Evolutionary conservation across 2,888 invertebrate genomes (phyloP), one percentile per base, ranked within the genome.

Genomic region (Serripes groenlandicus): DNA sequence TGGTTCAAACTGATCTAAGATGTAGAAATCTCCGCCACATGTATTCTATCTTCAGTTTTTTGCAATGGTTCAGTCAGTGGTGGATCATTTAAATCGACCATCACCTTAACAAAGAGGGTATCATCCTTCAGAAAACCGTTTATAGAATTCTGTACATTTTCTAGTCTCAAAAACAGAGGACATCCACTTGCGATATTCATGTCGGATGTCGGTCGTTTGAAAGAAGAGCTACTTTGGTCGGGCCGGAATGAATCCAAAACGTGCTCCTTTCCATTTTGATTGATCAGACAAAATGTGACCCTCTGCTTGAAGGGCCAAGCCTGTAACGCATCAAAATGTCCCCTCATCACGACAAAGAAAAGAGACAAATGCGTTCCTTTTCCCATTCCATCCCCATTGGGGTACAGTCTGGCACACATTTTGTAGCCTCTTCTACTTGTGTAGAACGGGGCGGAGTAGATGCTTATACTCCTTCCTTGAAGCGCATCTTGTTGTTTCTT

Each of bases 101-200:
- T 73, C 5, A 86, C 37, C 30, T 83, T 83, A 21, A 86, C 26
- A 42, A 83, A 86, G 28, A 86, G 32, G 0, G 86, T 86, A 66
- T 86, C 86, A 66, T 86, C 86, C 58, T 83, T 81, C 49, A 86
- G 11, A 52, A 78, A 81, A 0, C 86, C 86, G 66, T 81, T 78
- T 11, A 68, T 64, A 4, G 83, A 52, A 54, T 81, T 86, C 30
- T 54, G 82, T 18, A 86, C 78, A 52, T 86, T 87, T 34, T 90
- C 88, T 18, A 92, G 81, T 52, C 92, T 87, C 58, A 92, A 86
- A 79, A 94, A 94, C 70, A 93, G 79, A 0, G 94, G 94, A 78
- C 94, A 94, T 0, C 94, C 94, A 78, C 92, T 92, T 4, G 94
- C 94, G 18, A 94, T 94, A 89, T 94, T 94, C 93, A 94, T 94